Base-by-base conservation (phyloP, 2,888 invertebrate species). In the Drosophila rubida region DNA sequence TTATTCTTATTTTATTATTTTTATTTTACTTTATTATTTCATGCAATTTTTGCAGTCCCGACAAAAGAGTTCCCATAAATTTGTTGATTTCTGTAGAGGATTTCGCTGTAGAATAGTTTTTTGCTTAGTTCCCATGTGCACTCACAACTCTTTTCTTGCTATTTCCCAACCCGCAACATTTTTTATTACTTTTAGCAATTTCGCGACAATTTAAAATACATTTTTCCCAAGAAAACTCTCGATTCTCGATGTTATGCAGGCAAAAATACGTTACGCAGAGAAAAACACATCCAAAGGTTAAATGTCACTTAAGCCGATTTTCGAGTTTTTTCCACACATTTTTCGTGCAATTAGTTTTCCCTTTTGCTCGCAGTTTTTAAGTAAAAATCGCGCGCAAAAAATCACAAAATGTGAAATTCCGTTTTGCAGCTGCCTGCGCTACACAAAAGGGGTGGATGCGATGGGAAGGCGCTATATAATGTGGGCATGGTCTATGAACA, bases 251-350 rank as follows among this genome's bases (percentile, higher is more conserved):
- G 72, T 69, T 50, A 85, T 89, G 89, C 88, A 53, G 89, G 84
- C 73, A 71, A 69, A 88, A 84, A 88, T 70, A 75, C 88, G 87
- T 88, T 88, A 87, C 75, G 13, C 62, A 49, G n/a, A 45, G 19
- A 61, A 68, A 69, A 59, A 51, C 46, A 11, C 61, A 65, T 60
- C 42, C 84, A 85, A 76, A 85, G 84, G 89, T 89, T 85, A 81
- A 81, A 85, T 87, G 89, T 84, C 89, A 89, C 75, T 76, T 87
- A 73, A 85, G 79, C 82, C 54, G 82, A 87, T 84, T 82, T 57
- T 7, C 7, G 13, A 61, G 11, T 62, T 61, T 71, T 74, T 74
- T 50, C 14, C 22, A 41, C 3, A 49, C 35, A 44, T 50, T 70
- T 70, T 80, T 69, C 55, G 19, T 46, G 22, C 78, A 73, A 67